Conservation (phyloP, 2,113 vertebrate genomes). For the Salvelinus alpinus region DNA sequence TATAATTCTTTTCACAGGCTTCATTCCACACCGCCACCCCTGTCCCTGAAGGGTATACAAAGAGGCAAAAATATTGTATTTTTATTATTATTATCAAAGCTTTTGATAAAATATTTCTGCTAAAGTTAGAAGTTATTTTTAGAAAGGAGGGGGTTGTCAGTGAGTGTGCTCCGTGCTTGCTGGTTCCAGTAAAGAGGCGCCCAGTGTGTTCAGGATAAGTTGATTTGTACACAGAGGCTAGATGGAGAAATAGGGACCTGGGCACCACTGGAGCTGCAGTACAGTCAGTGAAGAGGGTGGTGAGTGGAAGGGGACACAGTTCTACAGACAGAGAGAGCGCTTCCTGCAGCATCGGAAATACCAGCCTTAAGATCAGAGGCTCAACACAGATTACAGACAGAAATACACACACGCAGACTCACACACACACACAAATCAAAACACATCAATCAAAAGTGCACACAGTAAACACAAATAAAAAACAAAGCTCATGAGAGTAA, state of each 20-base stretch:
- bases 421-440: slow-evolving; percentile 14
- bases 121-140: background rate
- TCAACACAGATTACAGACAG: slow-evolving; percentile 23
- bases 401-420: background rate
- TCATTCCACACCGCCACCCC: too few species aligned
- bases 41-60: too few species aligned
- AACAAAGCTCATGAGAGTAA: slow-evolving; percentile 17
- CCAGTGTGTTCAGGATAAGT: background rate
- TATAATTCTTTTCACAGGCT: too few species aligned
- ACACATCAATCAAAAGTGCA: background rate
- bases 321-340: slow-evolving; percentile 14
- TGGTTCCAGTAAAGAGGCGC: background rate
- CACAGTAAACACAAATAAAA: slow-evolving; percentile 20
- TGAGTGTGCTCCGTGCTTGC: background rate
- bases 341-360: slow-evolving; percentile 64
- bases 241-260: slow-evolving; percentile 8
- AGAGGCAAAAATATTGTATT: too few species aligned
- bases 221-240: background rate
- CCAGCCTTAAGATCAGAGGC: slow-evolving; percentile 50
- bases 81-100: too few species aligned
- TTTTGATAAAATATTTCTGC: background rate
- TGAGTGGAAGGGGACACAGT: background rate
- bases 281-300: background rate
- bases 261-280: background rate
- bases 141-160: background rate